Evolutionary conservation across 1,140 invertebrate genomes (phyloP), one percentile per base, ranked within the genome.

Genomic region (Arctopsyche grandis): DNA sequence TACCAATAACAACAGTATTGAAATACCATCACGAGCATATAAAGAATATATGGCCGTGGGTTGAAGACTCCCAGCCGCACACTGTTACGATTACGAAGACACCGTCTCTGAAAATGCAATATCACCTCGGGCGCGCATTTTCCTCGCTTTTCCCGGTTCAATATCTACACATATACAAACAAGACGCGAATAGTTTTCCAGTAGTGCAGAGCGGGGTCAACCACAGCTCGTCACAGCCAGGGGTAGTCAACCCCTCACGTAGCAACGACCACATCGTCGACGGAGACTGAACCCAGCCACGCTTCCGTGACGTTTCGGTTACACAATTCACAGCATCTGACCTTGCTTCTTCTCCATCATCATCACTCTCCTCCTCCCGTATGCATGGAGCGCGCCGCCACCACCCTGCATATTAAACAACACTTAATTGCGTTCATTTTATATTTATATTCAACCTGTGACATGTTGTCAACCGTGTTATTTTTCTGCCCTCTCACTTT

Each of bases 111-210:
- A 22, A 66, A 66, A 26, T 26, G 63, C 63, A 66, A 66, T 24
- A 26, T 66, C 63, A 66, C 63, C 24, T 12, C 9, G 22, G 10
- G 63, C 63, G 63, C 63, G 10, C 24, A 26, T 52, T 52, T 52
- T 52, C 48, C 48, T 52, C 48, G 48, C 48, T 52, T 52, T 66
- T 66, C 63, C 63, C 63, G 63, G 63, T 66, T 66, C 63, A 66
- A 66, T 66, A 66, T 66, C 63, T 22, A 66, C 56, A 66, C 5
- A 52, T 3, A 52, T 12, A 52, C 4, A 16, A 10, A 52, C 48
- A 38, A 38, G 7, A 19, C 56, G 56, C 56, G 16, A 21, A 16
- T 60, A 60, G 56, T 16, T 19, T 60, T 5, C 56, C 48, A 3
- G 19, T 19, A 21, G 1, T 12, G 48, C 4, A 10, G n/a, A 21